phyloP scores from a whole-genome alignment of 2,797 vertebrate genomes.

The Coendou prehensilis region DNA sequence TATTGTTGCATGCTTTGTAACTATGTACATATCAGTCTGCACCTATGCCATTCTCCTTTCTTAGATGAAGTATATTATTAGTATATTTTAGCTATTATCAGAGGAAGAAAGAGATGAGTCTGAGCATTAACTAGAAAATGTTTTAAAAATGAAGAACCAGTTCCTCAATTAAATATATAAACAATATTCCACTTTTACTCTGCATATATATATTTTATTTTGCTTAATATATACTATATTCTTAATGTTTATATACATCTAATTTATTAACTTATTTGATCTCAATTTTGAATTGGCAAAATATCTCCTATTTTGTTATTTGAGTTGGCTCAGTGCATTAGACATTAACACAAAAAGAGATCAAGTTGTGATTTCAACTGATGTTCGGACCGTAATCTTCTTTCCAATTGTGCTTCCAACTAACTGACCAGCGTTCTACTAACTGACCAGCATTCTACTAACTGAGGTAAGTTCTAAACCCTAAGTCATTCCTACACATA shows the following conservation, averaged over 20 bases:
- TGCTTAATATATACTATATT: not conserved
- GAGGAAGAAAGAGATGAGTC: not conserved
- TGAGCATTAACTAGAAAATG: not conserved
- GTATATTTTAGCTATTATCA: not conserved
- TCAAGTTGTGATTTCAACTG: not conserved
- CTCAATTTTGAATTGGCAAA: not conserved
- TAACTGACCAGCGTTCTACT: not conserved
- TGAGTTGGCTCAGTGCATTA: not conserved
- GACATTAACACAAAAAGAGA: not conserved
- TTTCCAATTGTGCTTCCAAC: not conserved
- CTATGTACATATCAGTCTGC: no score
- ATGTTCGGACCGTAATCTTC: not conserved
- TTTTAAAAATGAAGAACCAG: not conserved
- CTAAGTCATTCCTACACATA: not conserved
- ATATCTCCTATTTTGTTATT: not conserved
- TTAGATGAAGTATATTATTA: not conserved
- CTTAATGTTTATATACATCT: not conserved
- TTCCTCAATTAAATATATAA: not conserved
- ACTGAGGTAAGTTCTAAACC: not conserved
- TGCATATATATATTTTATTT: not conserved
- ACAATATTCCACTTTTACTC: not conserved
- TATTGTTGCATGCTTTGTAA: not conserved
- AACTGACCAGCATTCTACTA: not conserved
- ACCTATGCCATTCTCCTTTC: not conserved
- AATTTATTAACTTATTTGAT: not conserved